These are phyloP conservation scores for Rhodophaea formosa DNA, from an alignment of 2,888 invertebrate species.

Conservation along the genomic window DNA sequence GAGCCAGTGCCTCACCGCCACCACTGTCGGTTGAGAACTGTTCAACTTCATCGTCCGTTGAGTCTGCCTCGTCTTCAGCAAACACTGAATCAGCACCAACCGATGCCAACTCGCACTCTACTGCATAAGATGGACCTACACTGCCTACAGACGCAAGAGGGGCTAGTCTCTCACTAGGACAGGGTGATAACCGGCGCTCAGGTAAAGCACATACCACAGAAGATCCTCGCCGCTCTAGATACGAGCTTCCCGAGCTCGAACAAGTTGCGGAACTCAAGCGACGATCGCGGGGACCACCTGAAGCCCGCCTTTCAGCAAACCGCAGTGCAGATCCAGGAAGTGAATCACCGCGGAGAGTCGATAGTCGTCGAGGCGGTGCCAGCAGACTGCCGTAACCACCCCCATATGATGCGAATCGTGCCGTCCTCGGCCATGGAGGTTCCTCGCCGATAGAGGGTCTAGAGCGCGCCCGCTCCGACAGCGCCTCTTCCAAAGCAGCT, in stretches of 20 bases:
- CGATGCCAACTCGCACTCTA: constrained; percentile 86
- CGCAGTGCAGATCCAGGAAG: constrained; percentile 81
- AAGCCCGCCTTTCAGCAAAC: constrained; percentile 74
- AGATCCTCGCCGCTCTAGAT: constrained; percentile 90
- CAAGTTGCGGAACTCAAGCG: constrained; percentile 91
- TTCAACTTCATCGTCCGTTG: constrained; percentile 92
- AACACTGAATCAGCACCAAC: constrained; percentile 91
- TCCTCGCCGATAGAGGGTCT: constrained; percentile 85
- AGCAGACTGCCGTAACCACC: constrained; percentile 87
- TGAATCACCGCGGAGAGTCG: constrained; percentile 80
- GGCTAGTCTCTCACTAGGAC: constrained; percentile 83
- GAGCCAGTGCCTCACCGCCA: constrained; percentile 68
- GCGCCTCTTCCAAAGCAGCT: constrained; percentile 86
- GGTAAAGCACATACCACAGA: constrained; percentile 88
- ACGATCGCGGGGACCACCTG: constrained; percentile 76
- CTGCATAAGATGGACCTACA: constrained; percentile 84
- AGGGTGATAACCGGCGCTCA: constrained; percentile 92
- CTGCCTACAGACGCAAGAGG: constrained; percentile 91
- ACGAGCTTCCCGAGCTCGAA: constrained; percentile 92
- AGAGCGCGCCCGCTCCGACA: constrained; percentile 72
- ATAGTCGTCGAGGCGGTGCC: constrained; percentile 84
- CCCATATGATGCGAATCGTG: constrained; percentile 73
- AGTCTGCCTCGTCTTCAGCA: constrained; percentile 85
- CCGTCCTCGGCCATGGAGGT: constrained; percentile 74
- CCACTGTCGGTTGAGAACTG: constrained; percentile 92